Evolutionary conservation across 2,888 invertebrate genomes (phyloP).

Genomic region (Pyrochroa serraticornis): DNA sequence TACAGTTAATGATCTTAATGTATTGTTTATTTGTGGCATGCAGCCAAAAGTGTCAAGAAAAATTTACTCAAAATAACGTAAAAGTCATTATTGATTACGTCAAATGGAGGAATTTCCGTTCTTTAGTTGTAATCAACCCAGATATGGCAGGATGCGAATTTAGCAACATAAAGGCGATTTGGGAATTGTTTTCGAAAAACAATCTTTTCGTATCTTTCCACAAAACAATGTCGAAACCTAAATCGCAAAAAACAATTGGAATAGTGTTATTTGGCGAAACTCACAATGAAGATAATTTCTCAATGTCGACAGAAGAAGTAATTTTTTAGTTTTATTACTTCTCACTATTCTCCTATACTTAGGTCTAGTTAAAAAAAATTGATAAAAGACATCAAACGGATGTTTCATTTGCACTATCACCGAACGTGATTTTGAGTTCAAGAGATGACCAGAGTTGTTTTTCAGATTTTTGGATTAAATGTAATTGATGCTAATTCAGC

Average conservation of each 20-base stretch:
- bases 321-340: too few relatives aligned
- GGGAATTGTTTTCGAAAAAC: conserved; percentile 10
- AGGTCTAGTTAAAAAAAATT: conserved; percentile 3
- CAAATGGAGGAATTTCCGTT: conserved; percentile 35
- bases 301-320: too few relatives aligned
- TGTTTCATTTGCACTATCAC: background rate
- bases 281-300: too few relatives aligned
- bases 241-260: background rate
- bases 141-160: conserved; percentile 32
- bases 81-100: conserved; percentile 37
- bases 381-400: background rate
- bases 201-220: conserved; percentile 21
- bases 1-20: too few relatives aligned
- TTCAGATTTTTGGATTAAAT: conserved; percentile 25
- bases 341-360: too few relatives aligned
- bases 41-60: too few relatives aligned
- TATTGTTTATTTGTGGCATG: too few relatives aligned
- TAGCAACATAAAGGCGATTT: conserved; percentile 16
- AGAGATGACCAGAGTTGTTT: background rate
- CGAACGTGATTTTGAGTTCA: too few relatives aligned
- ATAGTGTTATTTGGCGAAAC: too few relatives aligned
- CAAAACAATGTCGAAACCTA: conserved; percentile 4
- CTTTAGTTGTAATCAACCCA: conserved; percentile 37
- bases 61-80: conserved; percentile 7
- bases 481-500: conserved; percentile 20